These are phyloP conservation scores for Petrocephalus schoutedeni DNA, from an alignment of 2,797 vertebrate species.

Conservation along the genomic window DNA sequence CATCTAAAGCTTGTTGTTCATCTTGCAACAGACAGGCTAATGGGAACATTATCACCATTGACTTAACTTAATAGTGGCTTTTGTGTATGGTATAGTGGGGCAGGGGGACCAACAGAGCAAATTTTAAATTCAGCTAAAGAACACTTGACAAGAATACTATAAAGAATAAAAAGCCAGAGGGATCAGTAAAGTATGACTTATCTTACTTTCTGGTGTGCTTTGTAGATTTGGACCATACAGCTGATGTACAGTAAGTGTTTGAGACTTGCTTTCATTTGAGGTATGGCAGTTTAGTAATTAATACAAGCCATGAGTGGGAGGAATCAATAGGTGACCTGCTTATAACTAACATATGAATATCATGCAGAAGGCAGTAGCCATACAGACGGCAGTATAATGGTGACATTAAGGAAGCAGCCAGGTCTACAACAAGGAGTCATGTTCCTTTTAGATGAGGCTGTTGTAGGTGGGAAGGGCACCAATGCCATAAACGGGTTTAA, in stretches of 20 bases:
- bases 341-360: too few species aligned
- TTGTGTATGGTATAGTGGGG: not conserved
- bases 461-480: not conserved
- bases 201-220: constrained; percentile 30
- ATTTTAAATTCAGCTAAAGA: not conserved
- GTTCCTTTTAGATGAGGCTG: not conserved
- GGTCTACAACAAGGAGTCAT: not conserved
- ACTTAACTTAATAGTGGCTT: not conserved
- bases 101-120: not conserved
- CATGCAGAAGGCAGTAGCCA: too few species aligned
- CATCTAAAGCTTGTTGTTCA: not conserved
- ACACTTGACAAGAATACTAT: not conserved
- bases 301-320: not conserved
- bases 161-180: not conserved
- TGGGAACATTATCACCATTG: not conserved
- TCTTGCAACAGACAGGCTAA: not conserved
- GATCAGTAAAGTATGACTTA: not conserved
- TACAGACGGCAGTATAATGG: too few species aligned
- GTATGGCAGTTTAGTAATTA: not conserved
- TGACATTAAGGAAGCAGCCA: not conserved
- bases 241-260: constrained; percentile 93
- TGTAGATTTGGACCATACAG: constrained; percentile 94
- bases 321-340: not conserved
- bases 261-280: not conserved
- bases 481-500: not conserved